Base-by-base conservation (phyloP, 2,797 vertebrate species). In the Bufotes viridis region DNA sequence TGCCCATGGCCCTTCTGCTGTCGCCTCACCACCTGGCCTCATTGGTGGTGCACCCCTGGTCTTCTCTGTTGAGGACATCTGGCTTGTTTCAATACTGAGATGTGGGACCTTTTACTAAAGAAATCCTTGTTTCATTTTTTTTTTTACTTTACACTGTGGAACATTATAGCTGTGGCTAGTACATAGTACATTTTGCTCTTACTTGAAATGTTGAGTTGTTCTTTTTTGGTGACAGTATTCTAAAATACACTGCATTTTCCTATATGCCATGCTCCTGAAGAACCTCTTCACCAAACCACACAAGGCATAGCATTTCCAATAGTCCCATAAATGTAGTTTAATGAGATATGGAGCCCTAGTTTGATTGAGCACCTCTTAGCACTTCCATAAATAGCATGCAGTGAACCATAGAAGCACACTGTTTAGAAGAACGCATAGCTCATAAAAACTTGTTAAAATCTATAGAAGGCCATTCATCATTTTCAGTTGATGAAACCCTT, bases 391-490 rank as follows among this genome's bases (percentile, higher is more conserved):
- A 67, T 63, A 88, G 61, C 26, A 49, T 57, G 49, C 70, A 61
- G 63, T 53, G 58, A 82, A 53, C 70, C 79, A 76, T 76, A 49
- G 24, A 86, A 86, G 49, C 2, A 3, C 20, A 17, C 12, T 57
- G 34, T 65, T 57, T 63, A 79, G 57, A 78, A 84, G 69, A 70
- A 58, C 78, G 81, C 51, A 57, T 29, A 65, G 81, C 81, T 84
- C 87, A 78, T 88, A 78, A 88, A 88, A 88, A 74, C 70, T 76
- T 87, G 42, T 78, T 87, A 55, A 76, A 76, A 65, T 84, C 74
- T 83, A 67, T 87, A 78, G 49, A 74, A 63, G 34, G 12, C 26
- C 65, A 78, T 83, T 67, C 14, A 83, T 83, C 70, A 82, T 82
- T 69, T 78, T 76, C 67, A 82, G 75, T 17, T 82, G 58, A 79